These are phyloP conservation scores for Erannis defoliaria DNA, from an alignment of 2,888 invertebrate species.

Conservation along the genomic window DNA sequence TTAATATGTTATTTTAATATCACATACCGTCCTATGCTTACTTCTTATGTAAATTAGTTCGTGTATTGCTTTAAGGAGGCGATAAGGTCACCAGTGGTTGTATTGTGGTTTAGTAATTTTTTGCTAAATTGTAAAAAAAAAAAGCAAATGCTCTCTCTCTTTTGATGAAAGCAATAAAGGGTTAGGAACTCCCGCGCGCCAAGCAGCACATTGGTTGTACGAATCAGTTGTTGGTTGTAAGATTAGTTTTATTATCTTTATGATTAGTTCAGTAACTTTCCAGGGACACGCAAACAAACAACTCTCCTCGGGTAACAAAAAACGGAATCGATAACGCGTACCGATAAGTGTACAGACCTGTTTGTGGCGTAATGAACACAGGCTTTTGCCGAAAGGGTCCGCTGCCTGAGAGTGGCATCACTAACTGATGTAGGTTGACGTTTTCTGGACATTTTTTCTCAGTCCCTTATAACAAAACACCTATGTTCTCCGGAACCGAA, in stretches of 20 bases:
- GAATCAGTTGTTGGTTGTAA: too few relatives aligned
- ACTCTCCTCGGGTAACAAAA: constrained; percentile 27
- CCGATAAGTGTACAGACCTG: constrained; percentile 47
- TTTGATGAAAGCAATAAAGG: too few relatives aligned
- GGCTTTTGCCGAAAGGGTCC: constrained; percentile 49
- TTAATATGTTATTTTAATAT: too few relatives aligned
- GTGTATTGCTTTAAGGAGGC: too few relatives aligned
- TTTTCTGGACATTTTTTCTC: constrained; percentile 56
- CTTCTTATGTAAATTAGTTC: too few relatives aligned
- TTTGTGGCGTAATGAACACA: constrained; percentile 51
- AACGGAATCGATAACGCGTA: constrained; percentile 39
- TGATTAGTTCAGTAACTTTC: constrained; percentile 7
- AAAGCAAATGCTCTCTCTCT: too few relatives aligned
- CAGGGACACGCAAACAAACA: constrained; percentile 11
- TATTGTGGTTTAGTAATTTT: too few relatives aligned
- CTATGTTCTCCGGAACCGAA: constrained; percentile 34
- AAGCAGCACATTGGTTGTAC: too few relatives aligned
- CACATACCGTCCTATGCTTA: too few relatives aligned
- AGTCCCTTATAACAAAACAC: constrained; percentile 46
- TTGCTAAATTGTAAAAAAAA: too few relatives aligned
- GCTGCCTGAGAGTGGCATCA: constrained; percentile 52
- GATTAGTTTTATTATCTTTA: not conserved
- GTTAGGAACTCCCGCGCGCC: too few relatives aligned
- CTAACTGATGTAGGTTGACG: constrained; percentile 67
- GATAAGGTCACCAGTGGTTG: too few relatives aligned